Percentiles rank a stretch among this genome's conserved stretches.
phyloP scores from a whole-genome alignment of 2,113 vertebrate species.

The Myrmecophaga tridactyla region DNA sequence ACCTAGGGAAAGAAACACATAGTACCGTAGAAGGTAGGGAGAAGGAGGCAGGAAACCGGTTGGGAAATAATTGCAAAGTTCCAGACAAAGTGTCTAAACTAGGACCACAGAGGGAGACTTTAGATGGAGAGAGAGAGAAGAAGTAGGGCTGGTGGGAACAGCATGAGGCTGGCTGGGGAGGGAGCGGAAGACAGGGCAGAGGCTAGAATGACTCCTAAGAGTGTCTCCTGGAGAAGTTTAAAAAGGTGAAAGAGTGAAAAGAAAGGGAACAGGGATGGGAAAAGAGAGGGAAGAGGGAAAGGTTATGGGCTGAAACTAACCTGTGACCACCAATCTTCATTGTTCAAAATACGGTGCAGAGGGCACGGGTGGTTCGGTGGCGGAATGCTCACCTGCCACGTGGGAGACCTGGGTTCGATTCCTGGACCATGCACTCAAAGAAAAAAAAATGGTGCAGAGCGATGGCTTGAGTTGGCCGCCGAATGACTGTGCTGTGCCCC shows the following conservation, averaged over 20 bases:
- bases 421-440: no score
- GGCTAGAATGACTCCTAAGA: rapidly evolving
- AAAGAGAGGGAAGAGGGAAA: no score
- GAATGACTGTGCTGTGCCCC: neutral
- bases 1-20: no score
- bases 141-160: neutral
- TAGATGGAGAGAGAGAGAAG: neutral
- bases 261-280: no score
- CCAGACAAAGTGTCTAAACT: neutral
- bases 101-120: neutral
- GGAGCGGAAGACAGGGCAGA: rapidly evolving
- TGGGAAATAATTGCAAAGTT: neutral
- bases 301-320: no score
- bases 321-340: neutral
- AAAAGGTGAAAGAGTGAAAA: no score
- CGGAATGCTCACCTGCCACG: no score
- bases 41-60: neutral
- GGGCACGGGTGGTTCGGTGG: no score
- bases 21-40: neutral
- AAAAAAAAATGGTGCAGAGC: neutral
- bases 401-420: no score
- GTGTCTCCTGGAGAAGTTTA: no score
- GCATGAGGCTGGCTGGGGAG: rapidly evolving
- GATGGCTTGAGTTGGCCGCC: no score
- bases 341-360: neutral